Base-by-base conservation (phyloP, 2,888 invertebrate genomes). In the Cybosia mesomella region DNA sequence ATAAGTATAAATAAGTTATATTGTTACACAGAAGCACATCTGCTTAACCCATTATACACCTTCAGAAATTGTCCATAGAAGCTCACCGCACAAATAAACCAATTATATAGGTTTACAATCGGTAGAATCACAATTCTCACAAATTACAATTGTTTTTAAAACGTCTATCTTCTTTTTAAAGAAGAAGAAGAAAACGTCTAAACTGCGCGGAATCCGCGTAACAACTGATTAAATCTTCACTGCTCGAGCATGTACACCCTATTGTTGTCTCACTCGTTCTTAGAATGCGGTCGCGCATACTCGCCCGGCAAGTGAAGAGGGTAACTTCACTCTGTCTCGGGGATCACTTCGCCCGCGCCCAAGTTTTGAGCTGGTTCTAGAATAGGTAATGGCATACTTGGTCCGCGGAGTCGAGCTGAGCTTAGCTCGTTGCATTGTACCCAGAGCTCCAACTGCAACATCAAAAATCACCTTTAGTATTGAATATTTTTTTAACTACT, bases 341-440 rank as follows among this genome's bases (percentile, higher is more conserved):
- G 88, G 15, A 91, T 83, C 57, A 89, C 82, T 73, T 94, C 94
- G 0, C 94, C 94, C 64, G 91, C 90, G 73, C 87, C 88, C n/a
- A 90, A 72, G 59, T 83, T 85, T 59, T 87, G 85, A 10, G 73
- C 64, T 1, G 83, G 75, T 18, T 86, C 86, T 18, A 89, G 74
- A 9, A 79, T 76, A 1, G 89, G 85, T 0, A 88, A 72, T 0
- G 86, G 84, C 0, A 83, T 80, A 0, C 70, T 81, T 0, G 88
- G 83, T 0, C 84, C 89, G 21, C 95, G 89, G 1, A 95, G 89
- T 58, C 91, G 90, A 7, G 95, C 95, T 0, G 95, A 95, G 64
- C 94, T 95, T 9, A 95, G 71, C 60, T 95, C 95, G 76, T 95
- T 95, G 77, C 95, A 93, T 75, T 95, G 94, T 57, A 95, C 95